Conservation (phyloP, 2,888 invertebrate species). For the Empis livida region DNA sequence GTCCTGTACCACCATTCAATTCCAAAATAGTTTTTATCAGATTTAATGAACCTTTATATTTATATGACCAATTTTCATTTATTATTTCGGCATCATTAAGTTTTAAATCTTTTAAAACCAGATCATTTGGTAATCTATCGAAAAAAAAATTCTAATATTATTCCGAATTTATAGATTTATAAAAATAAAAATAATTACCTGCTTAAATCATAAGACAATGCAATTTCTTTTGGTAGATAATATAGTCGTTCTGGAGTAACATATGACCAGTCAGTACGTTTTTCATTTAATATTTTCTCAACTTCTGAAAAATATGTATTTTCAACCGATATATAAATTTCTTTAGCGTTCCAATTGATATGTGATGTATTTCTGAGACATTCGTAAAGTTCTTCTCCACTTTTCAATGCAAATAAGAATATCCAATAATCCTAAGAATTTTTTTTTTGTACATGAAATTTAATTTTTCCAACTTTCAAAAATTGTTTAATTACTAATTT, state of each 20-base stretch:
- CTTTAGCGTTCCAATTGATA: slow-evolving; percentile 9
- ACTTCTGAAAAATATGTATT: slow-evolving; percentile 4
- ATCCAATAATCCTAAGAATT: slow-evolving; percentile 10
- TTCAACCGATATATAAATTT: slow-evolving; percentile 9
- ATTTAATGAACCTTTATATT: slow-evolving; percentile 8
- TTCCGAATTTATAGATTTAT: too few species aligned
- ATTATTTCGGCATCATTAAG: slow-evolving; percentile 6
- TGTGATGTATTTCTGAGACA: slow-evolving; percentile 8
- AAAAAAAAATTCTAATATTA: background rate
- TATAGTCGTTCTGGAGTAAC: slow-evolving; percentile 7
- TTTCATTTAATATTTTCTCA: slow-evolving; percentile 5
- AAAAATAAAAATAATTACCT: too few species aligned
- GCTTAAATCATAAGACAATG: background rate
- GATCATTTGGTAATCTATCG: slow-evolving; percentile 6
- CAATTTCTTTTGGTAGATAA: slow-evolving; percentile 6
- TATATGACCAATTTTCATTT: slow-evolving; percentile 11
- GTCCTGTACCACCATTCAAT: slow-evolving; percentile 9
- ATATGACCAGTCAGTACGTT: slow-evolving; percentile 8
- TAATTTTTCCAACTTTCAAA: too few species aligned
- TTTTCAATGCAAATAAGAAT: slow-evolving; percentile 7
- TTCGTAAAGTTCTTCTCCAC: slow-evolving; percentile 9
- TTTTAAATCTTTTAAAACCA: slow-evolving; percentile 2
- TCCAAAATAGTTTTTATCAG: slow-evolving; percentile 8
- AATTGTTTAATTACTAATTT: background rate
- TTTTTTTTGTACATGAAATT: background rate